These are phyloP conservation scores for Aphyosemion australe DNA, from an alignment of 2,113 vertebrate species.

Conservation along the genomic window DNA sequence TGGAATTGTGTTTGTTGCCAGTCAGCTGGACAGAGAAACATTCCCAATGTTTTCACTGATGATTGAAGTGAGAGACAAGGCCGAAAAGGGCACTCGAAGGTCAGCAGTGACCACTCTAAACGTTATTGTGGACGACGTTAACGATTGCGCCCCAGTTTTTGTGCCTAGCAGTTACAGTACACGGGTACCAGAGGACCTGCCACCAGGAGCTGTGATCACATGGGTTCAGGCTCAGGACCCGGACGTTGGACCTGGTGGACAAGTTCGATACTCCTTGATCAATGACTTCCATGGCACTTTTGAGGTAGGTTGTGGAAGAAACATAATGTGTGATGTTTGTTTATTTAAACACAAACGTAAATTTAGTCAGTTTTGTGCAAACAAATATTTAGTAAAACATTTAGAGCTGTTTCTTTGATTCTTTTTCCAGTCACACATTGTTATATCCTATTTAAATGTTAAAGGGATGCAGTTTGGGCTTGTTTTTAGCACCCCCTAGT, in stretches of 20 bases:
- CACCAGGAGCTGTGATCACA: conserved; percentile 88
- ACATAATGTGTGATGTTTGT: background rate
- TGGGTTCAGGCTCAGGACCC: conserved; percentile 93
- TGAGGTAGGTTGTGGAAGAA: conserved; percentile 83
- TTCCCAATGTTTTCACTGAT: conserved; percentile 85
- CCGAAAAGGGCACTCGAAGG: conserved; percentile 85
- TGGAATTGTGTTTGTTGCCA: conserved; percentile 87
- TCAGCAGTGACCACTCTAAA: conserved; percentile 87
- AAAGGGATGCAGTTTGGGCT: too few relatives aligned
- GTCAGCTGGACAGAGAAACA: conserved; percentile 89
- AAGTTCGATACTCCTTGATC: conserved; percentile 88
- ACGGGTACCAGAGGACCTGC: conserved; percentile 91
- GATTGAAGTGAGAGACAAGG: conserved; percentile 92
- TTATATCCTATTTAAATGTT: background rate
- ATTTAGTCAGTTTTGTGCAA: background rate
- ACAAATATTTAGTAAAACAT: background rate
- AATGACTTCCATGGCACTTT: conserved; percentile 92
- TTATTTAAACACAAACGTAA: background rate
- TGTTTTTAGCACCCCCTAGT: too few relatives aligned
- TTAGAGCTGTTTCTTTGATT: too few relatives aligned
- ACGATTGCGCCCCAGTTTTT: conserved; percentile 92
- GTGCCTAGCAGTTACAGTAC: conserved; percentile 88
- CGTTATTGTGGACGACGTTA: conserved; percentile 89
- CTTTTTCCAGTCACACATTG: too few relatives aligned
- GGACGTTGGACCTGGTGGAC: conserved; percentile 90